These are phyloP conservation scores for Aulostomus chinensis DNA, from an alignment of 2,797 vertebrate species.

Conservation along the genomic window DNA sequence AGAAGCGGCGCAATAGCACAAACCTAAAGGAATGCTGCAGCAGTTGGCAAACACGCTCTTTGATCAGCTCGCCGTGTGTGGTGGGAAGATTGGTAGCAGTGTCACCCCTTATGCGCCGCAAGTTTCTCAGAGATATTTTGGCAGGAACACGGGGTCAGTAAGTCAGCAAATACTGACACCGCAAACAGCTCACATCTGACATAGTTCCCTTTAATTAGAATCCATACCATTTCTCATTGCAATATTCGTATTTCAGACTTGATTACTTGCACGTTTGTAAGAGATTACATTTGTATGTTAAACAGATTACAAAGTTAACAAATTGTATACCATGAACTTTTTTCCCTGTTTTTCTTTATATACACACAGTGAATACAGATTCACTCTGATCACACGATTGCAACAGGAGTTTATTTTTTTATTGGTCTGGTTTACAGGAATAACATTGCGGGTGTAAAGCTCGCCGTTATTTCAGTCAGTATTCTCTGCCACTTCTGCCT, in stretches of 20 bases:
- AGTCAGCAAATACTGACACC: constrained; percentile 15
- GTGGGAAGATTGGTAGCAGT: constrained; percentile 39
- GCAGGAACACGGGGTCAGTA: constrained; percentile 33
- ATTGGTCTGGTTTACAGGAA: too few relatives aligned
- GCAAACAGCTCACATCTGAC: constrained; percentile 3
- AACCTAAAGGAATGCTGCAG: constrained; percentile 60
- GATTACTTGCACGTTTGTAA: not conserved
- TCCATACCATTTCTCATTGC: not conserved
- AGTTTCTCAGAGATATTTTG: constrained; percentile 32
- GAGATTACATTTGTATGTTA: not conserved
- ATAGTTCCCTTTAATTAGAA: not conserved
- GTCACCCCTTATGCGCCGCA: constrained; percentile 28
- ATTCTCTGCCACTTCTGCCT: too few relatives aligned
- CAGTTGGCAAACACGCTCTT: constrained; percentile 47
- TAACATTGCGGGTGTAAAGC: too few relatives aligned
- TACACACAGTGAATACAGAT: too few relatives aligned
- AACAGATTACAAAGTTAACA: too few relatives aligned
- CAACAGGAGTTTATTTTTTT: too few relatives aligned
- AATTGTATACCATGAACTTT: too few relatives aligned
- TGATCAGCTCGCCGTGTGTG: constrained; percentile 49
- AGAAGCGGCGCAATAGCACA: constrained; percentile 49
- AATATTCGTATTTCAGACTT: too few relatives aligned
- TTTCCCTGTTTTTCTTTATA: too few relatives aligned
- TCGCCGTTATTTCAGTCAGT: too few relatives aligned
- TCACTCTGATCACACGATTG: too few relatives aligned